phyloP scores from a whole-genome alignment of 1,140 invertebrate genomes.

The Pseudobourletiella spinata region DNA sequence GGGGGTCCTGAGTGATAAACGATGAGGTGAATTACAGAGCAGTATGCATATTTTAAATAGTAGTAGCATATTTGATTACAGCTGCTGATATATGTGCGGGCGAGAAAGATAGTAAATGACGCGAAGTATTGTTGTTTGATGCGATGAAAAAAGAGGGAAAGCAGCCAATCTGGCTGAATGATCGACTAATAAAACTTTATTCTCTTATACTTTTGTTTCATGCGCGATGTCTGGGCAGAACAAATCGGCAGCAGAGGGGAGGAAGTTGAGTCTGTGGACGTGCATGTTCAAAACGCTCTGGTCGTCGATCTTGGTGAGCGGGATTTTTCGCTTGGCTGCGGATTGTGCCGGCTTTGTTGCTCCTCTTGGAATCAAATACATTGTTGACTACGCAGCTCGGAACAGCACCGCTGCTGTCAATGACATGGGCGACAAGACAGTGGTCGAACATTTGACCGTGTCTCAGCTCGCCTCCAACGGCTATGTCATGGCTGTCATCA shows the following conservation, averaged over 20 bases:
- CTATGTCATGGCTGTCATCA: constrained; percentile 61
- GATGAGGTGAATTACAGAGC: no score
- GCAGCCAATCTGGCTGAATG: no score
- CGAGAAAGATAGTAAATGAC: no score
- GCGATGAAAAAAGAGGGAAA: no score
- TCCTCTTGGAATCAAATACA: constrained; percentile 48
- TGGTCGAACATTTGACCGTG: constrained; percentile 42
- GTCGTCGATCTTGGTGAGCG: constrained; percentile 60
- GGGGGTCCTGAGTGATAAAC: not conserved
- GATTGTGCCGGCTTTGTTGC: constrained; percentile 65
- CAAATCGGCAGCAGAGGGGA: no score
- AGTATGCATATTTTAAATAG: no score
- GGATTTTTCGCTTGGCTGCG: constrained; percentile 63
- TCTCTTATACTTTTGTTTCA: no score
- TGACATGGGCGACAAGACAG: not conserved
- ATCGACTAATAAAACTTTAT: no score
- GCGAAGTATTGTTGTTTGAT: no score
- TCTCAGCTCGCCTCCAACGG: constrained; percentile 62
- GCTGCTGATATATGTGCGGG: no score
- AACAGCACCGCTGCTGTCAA: constrained; percentile 1
- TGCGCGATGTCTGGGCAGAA: no score
- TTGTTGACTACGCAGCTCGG: constrained; percentile 24
- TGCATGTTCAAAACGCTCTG: constrained; percentile 61
- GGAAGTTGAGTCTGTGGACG: constrained; percentile 47
- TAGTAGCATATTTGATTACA: no score